These are phyloP conservation scores for Nansenia antarctica DNA, from an alignment of 2,113 vertebrate genomes.

Conservation along the genomic window DNA sequence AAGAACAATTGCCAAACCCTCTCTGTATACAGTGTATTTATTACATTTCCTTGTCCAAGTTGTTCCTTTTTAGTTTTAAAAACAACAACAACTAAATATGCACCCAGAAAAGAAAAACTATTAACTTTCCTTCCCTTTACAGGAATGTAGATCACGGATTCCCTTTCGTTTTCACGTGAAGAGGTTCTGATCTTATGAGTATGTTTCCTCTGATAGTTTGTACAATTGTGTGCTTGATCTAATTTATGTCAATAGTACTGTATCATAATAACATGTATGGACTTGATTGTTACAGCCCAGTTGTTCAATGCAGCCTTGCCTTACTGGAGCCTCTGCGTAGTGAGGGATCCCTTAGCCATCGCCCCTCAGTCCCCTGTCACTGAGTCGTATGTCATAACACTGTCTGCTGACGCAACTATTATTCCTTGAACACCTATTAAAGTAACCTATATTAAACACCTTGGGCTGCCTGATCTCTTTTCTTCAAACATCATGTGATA, in stretches of 20 bases:
- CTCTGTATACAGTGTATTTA: constrained; percentile 71
- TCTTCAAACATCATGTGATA: neutral
- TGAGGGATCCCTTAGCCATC: constrained; percentile 70
- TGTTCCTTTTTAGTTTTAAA: constrained; percentile 58
- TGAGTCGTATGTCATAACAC: constrained; percentile 78
- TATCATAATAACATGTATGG: constrained; percentile 63
- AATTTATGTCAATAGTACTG: constrained; percentile 71
- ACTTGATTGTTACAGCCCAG: constrained; percentile 74
- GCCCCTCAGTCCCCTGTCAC: constrained; percentile 42
- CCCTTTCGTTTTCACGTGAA: constrained; percentile 49
- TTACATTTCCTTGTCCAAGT: constrained; percentile 69
- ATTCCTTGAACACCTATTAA: constrained; percentile 77
- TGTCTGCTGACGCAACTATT: constrained; percentile 76
- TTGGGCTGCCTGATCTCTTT: neutral
- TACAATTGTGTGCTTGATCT: constrained; percentile 68
- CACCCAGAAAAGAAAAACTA: constrained; percentile 66
- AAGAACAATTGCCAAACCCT: constrained; percentile 67
- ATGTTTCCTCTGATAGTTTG: constrained; percentile 63
- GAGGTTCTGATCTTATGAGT: constrained; percentile 57
- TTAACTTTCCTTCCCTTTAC: constrained; percentile 66
- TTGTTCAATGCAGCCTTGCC: constrained; percentile 79
- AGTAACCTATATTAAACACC: constrained; percentile 68
- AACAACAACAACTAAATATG: constrained; percentile 66
- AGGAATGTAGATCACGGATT: constrained; percentile 74
- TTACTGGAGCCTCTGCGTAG: constrained; percentile 76